Percentiles rank a stretch among this genome's conserved stretches.
phyloP scores from a whole-genome alignment of 2,888 invertebrate species.

The Hedychridium roseum region DNA sequence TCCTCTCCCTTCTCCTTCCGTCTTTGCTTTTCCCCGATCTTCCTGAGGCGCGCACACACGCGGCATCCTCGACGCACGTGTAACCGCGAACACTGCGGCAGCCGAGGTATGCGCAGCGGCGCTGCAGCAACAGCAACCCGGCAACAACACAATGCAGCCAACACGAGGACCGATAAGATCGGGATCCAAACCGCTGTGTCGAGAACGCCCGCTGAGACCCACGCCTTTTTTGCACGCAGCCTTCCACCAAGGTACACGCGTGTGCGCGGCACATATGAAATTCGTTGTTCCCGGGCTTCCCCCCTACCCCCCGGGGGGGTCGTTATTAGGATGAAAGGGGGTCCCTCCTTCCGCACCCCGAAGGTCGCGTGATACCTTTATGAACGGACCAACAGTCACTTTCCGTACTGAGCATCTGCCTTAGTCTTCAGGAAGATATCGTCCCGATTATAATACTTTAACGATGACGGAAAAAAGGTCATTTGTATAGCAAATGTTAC shows the following conservation, averaged over 20 bases:
- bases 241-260: conserved; percentile 30
- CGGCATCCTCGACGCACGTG: neutral
- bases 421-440: too few relatives aligned
- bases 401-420: conserved; percentile 45
- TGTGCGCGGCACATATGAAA: conserved; percentile 11
- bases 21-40: too few relatives aligned
- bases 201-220: conserved; percentile 56
- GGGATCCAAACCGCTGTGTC: conserved; percentile 49
- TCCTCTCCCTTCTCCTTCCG: neutral
- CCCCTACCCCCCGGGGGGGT: conserved; percentile 16
- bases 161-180: conserved; percentile 55
- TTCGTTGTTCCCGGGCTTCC: conserved; percentile 3
- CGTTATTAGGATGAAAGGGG: conserved; percentile 40
- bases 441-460: too few relatives aligned
- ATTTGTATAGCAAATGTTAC: too few relatives aligned
- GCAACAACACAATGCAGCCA: conserved; percentile 53
- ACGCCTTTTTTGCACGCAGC: conserved; percentile 53
- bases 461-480: too few relatives aligned
- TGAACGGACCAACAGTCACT: conserved; percentile 33
- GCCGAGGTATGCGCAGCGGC: conserved; percentile 19
- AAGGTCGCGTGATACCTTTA: conserved; percentile 24
- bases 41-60: conserved; percentile 4
- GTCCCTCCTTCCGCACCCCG: conserved; percentile 10
- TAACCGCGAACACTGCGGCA: neutral
- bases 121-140: conserved; percentile 33